Evolutionary conservation across 2,888 invertebrate genomes (phyloP).

Genomic region (Temnothorax rugatulus): DNA sequence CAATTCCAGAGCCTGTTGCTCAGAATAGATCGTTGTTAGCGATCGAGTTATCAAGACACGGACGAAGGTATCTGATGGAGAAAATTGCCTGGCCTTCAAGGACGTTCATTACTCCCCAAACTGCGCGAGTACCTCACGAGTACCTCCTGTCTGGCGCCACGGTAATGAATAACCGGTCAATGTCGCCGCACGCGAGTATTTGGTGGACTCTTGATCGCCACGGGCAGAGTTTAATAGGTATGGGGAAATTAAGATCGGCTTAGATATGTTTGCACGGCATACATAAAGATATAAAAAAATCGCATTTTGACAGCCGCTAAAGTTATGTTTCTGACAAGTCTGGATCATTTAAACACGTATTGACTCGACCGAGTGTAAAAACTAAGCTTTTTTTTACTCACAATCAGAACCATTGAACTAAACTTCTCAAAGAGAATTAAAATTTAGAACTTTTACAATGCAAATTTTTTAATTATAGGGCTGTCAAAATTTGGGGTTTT

Average conservation of each 20-base stretch:
- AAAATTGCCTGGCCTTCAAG: slow-evolving; percentile 75
- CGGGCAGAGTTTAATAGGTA: slow-evolving; percentile 49
- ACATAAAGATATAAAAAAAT: not conserved
- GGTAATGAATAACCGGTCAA: slow-evolving; percentile 66
- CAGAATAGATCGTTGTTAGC: slow-evolving; percentile 6
- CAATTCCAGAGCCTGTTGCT: not conserved
- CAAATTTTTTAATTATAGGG: not conserved
- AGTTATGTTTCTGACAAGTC: no score
- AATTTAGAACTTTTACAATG: not conserved
- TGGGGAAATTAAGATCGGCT: slow-evolving; percentile 48
- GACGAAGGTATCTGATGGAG: slow-evolving; percentile 39
- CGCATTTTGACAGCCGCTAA: no score
- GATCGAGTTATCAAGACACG: slow-evolving; percentile 30
- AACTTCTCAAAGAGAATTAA: not conserved
- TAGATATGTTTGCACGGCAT: not conserved
- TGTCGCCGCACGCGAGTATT: slow-evolving; percentile 37
- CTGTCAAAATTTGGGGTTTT: not conserved
- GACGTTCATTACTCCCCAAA: slow-evolving; percentile 81
- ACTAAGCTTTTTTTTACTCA: not conserved
- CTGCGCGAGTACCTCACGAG: slow-evolving; percentile 32
- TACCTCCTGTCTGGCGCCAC: slow-evolving; percentile 75
- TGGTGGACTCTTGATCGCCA: slow-evolving; percentile 25
- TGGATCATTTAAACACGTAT: no score
- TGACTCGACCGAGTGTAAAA: not conserved
- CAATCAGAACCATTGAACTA: not conserved